Evolutionary conservation across 2,797 vertebrate species (phyloP).

Genomic region (Phataginus tetradactyla): DNA sequence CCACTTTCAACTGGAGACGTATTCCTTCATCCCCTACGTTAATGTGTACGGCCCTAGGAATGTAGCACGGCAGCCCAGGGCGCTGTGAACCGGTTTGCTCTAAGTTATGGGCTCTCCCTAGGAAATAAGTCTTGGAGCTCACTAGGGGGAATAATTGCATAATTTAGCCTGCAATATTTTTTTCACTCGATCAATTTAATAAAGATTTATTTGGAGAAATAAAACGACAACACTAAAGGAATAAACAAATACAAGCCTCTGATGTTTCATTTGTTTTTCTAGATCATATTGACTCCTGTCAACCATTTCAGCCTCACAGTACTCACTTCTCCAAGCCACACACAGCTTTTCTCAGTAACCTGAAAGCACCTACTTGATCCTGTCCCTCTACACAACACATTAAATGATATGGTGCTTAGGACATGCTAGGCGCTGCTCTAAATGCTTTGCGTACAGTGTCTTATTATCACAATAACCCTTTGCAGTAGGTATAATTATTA

Average conservation of each 20-base stretch:
- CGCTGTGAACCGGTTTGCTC: background rate
- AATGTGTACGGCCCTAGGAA: background rate
- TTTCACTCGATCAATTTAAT: background rate
- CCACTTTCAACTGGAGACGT: background rate
- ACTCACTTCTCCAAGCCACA: background rate
- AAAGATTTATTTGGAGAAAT: background rate
- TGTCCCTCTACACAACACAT: background rate
- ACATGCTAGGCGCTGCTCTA: background rate
- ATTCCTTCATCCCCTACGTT: background rate
- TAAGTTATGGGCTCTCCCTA: background rate
- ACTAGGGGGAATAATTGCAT: background rate
- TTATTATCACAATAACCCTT: background rate
- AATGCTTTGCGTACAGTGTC: background rate
- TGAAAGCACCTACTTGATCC: background rate
- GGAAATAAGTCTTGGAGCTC: background rate
- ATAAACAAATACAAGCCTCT: background rate
- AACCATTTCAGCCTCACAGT: background rate
- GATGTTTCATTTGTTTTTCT: background rate
- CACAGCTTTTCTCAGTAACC: background rate
- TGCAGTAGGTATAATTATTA: background rate
- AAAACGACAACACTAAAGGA: background rate
- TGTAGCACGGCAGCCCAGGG: background rate
- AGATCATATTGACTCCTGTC: background rate
- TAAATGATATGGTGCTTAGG: background rate
- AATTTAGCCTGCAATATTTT: background rate